Percentiles rank a stretch among this genome's conserved stretches.
Conservation (phyloP, 2,797 vertebrate species). For the Neopelma chrysocephalum region DNA sequence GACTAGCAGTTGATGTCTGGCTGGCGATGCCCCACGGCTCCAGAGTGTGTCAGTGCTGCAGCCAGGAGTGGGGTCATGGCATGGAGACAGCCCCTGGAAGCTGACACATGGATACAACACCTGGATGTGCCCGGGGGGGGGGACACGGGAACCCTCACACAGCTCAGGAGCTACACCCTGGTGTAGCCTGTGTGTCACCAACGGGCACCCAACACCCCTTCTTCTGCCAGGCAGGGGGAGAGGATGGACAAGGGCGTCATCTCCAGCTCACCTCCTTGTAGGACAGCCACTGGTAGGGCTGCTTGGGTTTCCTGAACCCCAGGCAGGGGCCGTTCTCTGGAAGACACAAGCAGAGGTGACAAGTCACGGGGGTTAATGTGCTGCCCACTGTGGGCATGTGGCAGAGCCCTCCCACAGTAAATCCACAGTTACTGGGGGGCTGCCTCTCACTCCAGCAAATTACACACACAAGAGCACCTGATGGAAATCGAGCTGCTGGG, state of each 20-base stretch:
- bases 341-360: constrained; percentile 35
- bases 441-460: background rate
- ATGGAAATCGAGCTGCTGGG: rapidly evolving
- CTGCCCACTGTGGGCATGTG: rapidly evolving
- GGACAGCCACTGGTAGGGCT: constrained; percentile 96
- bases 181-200: rapidly evolving
- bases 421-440: background rate
- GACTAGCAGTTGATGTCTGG: background rate
- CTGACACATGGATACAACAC: rapidly evolving
- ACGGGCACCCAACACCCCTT: rapidly evolving
- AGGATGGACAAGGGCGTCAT: background rate
- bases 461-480: background rate
- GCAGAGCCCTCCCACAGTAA: background rate
- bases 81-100: background rate
- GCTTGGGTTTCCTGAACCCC: constrained; percentile 91
- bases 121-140: rapidly evolving
- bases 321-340: constrained; percentile 88
- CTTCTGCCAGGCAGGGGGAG: background rate
- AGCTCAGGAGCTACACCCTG: rapidly evolving
- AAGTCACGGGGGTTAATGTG: background rate
- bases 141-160: background rate
- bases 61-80: rapidly evolving
- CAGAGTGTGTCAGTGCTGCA: background rate
- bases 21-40: rapidly evolving
- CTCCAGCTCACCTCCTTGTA: constrained; percentile 91